Base-by-base conservation (phyloP, 2,888 invertebrate species). In the Oxyteleia sp. region DNA sequence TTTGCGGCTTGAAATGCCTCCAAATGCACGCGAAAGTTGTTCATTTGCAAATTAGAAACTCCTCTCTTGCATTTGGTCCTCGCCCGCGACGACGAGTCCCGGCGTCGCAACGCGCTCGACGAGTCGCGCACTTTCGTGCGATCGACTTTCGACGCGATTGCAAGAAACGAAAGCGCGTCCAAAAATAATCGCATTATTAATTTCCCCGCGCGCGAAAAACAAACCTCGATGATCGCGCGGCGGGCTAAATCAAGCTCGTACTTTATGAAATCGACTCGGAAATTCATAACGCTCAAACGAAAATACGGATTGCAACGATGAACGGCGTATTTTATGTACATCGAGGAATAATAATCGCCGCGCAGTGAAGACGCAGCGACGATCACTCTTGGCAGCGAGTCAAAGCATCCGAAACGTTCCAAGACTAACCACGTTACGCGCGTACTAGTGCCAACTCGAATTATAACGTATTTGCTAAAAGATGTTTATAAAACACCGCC, bases 401-500 rank as follows among this genome's bases (percentile, higher is more conserved):
- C 84, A 84, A 84, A 76, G 61, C 75, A 43, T 59, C 47, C 26
- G 57, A 59, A 82, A 38, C 71, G 82, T 83, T 78, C 72, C 82
- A 83, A 83, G 79, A 84, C 84, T 75, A 82, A 76, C 76, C 76
- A 72, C 82, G 82, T 82, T 78, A 72, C 78, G 71, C 53, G 72
- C 71, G 55, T 49, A 80, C 75, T 59, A 23, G 53, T 72, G 84
- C 84, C 84, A 74, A 72, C 66, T 72, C 81, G 72, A 81, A 81
- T 84, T 84, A 84, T 78, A 78, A 76, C 81, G 76, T 72, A 78
- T 74, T 49, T 68, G 74, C 63, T 80, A 76, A 81, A 81, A 84
- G 80, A 84, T 81, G 84, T 84, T 84, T 84, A 76, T 76, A 81
- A 84, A 84, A 84, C 81, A 82, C 66, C 47, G 45, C 59, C 69